Conservation (phyloP, 2,888 invertebrate genomes). For the Punctoribates punctum region DNA sequence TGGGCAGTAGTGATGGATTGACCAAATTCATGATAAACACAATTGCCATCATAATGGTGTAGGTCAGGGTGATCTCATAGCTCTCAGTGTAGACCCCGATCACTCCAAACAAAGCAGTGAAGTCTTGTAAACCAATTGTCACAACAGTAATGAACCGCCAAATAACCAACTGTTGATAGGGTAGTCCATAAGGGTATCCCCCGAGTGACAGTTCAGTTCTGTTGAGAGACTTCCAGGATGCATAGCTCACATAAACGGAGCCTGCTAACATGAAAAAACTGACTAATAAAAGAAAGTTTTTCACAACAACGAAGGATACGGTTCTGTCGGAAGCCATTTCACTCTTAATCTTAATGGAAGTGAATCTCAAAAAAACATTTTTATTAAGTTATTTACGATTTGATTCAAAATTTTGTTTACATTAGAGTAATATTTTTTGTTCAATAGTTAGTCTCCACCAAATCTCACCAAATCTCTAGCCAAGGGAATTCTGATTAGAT, state of each 20-base stretch:
- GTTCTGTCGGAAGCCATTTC: not conserved
- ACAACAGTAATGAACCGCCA: constrained; percentile 25
- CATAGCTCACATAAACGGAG: not conserved
- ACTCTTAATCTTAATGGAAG: not conserved
- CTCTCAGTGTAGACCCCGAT: not conserved
- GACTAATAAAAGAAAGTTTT: not conserved
- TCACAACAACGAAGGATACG: constrained; percentile 6
- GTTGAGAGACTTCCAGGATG: not conserved
- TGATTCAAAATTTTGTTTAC: no score
- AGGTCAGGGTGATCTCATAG: constrained; percentile 29
- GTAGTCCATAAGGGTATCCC: not conserved
- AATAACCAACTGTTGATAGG: not conserved
- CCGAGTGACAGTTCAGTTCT: no score
- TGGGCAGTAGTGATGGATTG: not conserved
- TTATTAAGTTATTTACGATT: not conserved
- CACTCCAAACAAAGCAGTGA: not conserved
- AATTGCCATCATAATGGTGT: not conserved
- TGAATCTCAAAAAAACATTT: not conserved
- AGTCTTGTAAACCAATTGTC: constrained; percentile 23
- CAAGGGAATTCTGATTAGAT: no score
- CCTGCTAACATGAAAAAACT: not conserved
- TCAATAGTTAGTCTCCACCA: no score
- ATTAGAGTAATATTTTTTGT: no score
- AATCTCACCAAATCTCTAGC: no score
- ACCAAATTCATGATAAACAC: constrained; percentile 1